Evolutionary conservation across 2,888 invertebrate species (phyloP), one percentile per base, ranked within the genome.

Genomic region (Itoplectis maculator): DNA sequence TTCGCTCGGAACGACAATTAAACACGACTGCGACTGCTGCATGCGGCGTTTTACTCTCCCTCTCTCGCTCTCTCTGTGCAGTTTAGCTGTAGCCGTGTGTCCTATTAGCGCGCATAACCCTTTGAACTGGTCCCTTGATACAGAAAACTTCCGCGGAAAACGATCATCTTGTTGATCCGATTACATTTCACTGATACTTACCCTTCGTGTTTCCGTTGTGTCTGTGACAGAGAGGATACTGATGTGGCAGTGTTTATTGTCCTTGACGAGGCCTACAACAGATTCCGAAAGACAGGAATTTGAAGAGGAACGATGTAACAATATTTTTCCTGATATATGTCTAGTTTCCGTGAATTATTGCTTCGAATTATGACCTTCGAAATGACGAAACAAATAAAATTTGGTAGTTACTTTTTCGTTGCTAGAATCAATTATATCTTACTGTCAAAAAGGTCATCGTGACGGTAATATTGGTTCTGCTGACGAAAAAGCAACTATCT

Each of bases 41-140:
- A 49, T n/a, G 29, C 37, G 15, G 6, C 2, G 29, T 20, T 7
- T 45, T 9, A 23, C 70, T 23, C 15, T 70, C 9, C n/a, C n/a
- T n/a, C n/a, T n/a, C n/a, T n/a, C n/a, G n/a, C n/a, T n/a, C n/a
- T n/a, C n/a, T n/a, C n/a, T n/a, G n/a, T 15, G n/a, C 8, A 20
- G 9, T 29, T n/a, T 11, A 15, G 29, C 49, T 61, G 29, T 63
- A 54, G n/a, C 18, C 65, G 40, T 40, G 56, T 42, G n/a, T 63
- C 37, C 54, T 49, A 65, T 56, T 65, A 42, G 56, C 70, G n/a
- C n/a, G n/a, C n/a, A 56, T 20, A 51, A 75, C 66, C 76, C 76
- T 76, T 76, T 76, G 72, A 66, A 65, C 40, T 42, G n/a, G n/a
- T n/a, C 29, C 29, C 18, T 76, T 66, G 66, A 76, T 81, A 76